Base-by-base conservation (phyloP, 2,888 invertebrate species). In the Elmis aenea region DNA sequence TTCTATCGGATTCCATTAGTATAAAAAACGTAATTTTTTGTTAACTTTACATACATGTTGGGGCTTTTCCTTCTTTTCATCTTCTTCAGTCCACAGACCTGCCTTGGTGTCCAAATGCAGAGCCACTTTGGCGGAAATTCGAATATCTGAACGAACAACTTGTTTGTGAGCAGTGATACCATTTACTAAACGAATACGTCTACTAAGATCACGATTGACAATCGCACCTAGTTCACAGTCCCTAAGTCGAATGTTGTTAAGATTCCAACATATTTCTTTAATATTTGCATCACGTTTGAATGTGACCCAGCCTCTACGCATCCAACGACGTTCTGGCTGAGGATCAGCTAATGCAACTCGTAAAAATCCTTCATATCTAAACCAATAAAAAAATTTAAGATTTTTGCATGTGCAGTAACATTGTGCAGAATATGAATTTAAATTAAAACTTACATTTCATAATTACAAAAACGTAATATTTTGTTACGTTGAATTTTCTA, bases 231-330 rank as follows among this genome's bases (percentile, higher is more conserved):
- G 71, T 66, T 95, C 95, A 63, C 89, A 89, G 58, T 94, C 94
- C 45, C 84, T 81, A 46, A 87, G 71, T 81, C 96, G 77, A 44
- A 94, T 90, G 53, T 92, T 95, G 64, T 96, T 97, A 23, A 99
- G 76, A 63, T 91, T 93, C 96, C 96, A 99, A 69, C 97, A 99
- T 50, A 99, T 97, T 63, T 99, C 97, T 64, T 97, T 97, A 50
- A 99, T 97, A 68, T 97, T 96, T 26, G 97, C 95, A 59, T 92
- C 88, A 11, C 95, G 77, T 49, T 90, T 86, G 69, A 96, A 97
- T 0, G 97, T 97, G 18, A 96, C 94, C 97, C 97, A 99, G 22
- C 96, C 99, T 28, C 97, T 81, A 8, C 99, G 82, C 68, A 91
- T 88, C 87, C 96, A 99, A 24, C 93, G 81, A 12, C 96, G 77